A percentile compares a stretch with the other conserved stretches of the same genome.
These are phyloP conservation scores for Chelonia mydas DNA, from an alignment of 2,797 vertebrate genomes.

Conservation along the genomic window DNA sequence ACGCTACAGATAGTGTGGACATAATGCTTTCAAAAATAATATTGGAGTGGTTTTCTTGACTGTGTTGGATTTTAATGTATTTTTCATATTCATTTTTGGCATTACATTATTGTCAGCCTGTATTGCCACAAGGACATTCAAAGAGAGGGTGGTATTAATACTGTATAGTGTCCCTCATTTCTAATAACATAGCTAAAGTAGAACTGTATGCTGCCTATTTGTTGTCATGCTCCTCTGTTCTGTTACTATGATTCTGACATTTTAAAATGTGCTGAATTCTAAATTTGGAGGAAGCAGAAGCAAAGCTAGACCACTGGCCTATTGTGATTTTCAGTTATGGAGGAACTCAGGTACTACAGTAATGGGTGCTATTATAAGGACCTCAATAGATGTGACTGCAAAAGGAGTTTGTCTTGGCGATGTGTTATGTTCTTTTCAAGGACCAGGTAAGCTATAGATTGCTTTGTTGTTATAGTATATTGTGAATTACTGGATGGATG, in stretches of 20 bases:
- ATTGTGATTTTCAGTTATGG: not conserved
- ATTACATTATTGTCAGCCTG: not conserved
- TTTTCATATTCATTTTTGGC: not conserved
- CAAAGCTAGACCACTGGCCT: not conserved
- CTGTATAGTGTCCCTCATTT: not conserved
- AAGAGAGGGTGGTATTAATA: not conserved
- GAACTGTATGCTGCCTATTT: not conserved
- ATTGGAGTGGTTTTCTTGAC: not conserved
- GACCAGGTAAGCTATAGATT: not conserved
- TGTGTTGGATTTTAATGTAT: not conserved
- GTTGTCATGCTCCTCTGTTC: not conserved
- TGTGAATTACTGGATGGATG: not conserved
- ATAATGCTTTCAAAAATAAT: not conserved
- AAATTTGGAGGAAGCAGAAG: not conserved
- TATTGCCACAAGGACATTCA: not conserved
- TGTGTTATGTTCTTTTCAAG: not conserved
- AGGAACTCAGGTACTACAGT: not conserved
- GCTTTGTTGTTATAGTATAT: not conserved
- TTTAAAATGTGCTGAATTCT: not conserved
- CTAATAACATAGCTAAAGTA: not conserved
- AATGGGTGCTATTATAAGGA: not conserved
- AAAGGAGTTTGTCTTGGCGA: not conserved
- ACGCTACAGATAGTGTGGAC: not conserved
- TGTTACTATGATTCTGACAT: not conserved
- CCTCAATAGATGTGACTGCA: rapidly evolving